phyloP scores from a whole-genome alignment of 2,888 invertebrate genomes.

The Melanostoma scalare region DNA sequence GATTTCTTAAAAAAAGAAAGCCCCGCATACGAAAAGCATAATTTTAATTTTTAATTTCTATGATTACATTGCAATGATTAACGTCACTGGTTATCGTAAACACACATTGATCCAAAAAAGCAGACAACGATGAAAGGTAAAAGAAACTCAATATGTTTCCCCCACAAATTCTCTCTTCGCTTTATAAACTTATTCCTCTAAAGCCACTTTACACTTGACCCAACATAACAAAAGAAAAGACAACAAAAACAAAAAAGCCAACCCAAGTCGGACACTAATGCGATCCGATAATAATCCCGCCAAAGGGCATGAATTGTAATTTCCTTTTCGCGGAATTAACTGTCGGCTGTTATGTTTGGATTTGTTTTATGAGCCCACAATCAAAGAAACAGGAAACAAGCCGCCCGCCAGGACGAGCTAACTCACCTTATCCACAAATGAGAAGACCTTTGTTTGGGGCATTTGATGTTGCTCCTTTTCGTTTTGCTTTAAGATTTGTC shows the following conservation, averaged over 20 bases:
- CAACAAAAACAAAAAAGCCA: constrained; percentile 47
- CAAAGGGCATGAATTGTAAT: constrained; percentile 82
- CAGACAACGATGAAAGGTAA: too few species aligned
- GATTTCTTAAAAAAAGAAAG: too few species aligned
- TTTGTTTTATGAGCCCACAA: constrained; percentile 73
- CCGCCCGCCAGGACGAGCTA: constrained; percentile 52
- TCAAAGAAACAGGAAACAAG: constrained; percentile 70
- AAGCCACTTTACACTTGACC: constrained; percentile 33
- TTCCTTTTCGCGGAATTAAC: constrained; percentile 82
- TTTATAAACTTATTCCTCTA: background rate
- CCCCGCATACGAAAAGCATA: too few species aligned
- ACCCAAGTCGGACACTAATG: constrained; percentile 79
- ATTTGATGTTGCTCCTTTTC: constrained; percentile 54
- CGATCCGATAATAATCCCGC: constrained; percentile 81
- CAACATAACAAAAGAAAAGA: constrained; percentile 33
- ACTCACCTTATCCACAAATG: constrained; percentile 9
- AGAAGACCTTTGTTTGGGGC: constrained; percentile 56
- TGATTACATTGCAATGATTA: too few species aligned
- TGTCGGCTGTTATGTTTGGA: constrained; percentile 76
- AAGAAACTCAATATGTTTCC: too few species aligned
- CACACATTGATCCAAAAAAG: too few species aligned
- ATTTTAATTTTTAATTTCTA: too few species aligned
- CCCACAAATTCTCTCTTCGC: background rate
- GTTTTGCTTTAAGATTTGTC: constrained; percentile 47
- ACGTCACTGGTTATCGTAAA: too few species aligned